Evolutionary conservation across 2,113 vertebrate species (phyloP).

Genomic region (Geothlypis trichas): DNA sequence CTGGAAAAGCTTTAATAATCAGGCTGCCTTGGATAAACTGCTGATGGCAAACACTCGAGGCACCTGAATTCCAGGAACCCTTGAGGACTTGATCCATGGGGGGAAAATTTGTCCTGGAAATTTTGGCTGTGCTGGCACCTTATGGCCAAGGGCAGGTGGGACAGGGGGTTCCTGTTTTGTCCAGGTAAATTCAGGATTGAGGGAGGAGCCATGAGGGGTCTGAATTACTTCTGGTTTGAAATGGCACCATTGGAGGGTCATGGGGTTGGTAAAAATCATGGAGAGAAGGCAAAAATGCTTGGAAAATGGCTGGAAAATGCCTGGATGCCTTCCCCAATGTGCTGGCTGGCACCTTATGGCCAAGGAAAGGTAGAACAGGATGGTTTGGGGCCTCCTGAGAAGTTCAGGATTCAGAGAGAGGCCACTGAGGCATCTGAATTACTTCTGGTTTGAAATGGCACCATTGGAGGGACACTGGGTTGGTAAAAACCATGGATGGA

Average conservation of each 20-base stretch:
- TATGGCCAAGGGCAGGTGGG: rapidly evolving
- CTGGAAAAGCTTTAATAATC: constrained; percentile 15
- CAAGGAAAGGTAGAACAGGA: background rate
- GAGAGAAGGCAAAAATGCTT: too few species aligned
- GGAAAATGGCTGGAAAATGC: too few species aligned
- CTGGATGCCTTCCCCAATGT: too few species aligned
- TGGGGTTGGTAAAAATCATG: too few species aligned
- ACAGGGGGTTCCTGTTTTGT: too few species aligned
- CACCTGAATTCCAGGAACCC: rapidly evolving
- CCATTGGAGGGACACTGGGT: background rate
- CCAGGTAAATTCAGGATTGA: too few species aligned
- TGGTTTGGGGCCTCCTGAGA: background rate
- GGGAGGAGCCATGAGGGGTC: too few species aligned
- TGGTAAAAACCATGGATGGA: background rate
- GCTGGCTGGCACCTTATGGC: rapidly evolving
- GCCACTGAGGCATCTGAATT: background rate
- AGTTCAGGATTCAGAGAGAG: background rate
- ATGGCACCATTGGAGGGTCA: too few species aligned
- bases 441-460: background rate
- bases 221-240: too few species aligned
- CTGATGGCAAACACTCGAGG: background rate
- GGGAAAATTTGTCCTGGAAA: background rate
- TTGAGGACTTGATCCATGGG: rapidly evolving
- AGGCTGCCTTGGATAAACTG: background rate
- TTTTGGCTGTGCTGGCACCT: background rate